Base-by-base conservation (phyloP, 2,113 vertebrate species). In the Halcyon malimbica region DNA sequence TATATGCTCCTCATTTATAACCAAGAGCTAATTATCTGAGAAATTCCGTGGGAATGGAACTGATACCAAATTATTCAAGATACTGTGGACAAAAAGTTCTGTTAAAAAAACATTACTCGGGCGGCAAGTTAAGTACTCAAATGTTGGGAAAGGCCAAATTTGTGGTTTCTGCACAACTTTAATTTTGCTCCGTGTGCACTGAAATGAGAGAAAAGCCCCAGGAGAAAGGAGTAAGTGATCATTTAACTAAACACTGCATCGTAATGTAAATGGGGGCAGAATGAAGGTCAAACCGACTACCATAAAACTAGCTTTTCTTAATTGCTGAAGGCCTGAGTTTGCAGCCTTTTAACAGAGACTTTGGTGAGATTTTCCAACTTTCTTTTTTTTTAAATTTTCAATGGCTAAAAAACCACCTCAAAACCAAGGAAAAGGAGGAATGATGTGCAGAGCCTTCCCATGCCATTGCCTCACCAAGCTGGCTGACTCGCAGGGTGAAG, bases 141-240 rank as follows among this genome's bases (percentile, higher is more conserved):
- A 48, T 10, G 41, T 13, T 76, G 65, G 65, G 70, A 90, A 92
- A 82, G 50, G 69, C 39, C 86, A 82, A 77, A 74, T 65, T 41
- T 89, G 69, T 64, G 60, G 53, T 19, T 89, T 53, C 62, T 37
- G 15, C 0, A 0, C 19, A 20, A 23, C 56, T 89, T 81, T 39
- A 48, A 75, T 92, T 93, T 46, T 75, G 48, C 56, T 93, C 80
- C 35, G 1, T 60, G 76, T 68, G 65, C 86, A 19, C 69, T 50
- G 69, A 53, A 89, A 92, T 16, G 76, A 97, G 80, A 57, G 73
- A 69, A 78, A 60, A 87, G 76, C 77, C 92, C 74, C 89, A n/a
- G 90, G 96, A 97, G 96, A 59, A 82, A 94, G 65, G n/a, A 95
- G 53, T 23, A 64, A 83, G 57, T 6, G 42, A 92, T 93, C 48